phyloP scores from a whole-genome alignment of 1,140 invertebrate genomes.

The Drosophila kurseongensis region DNA sequence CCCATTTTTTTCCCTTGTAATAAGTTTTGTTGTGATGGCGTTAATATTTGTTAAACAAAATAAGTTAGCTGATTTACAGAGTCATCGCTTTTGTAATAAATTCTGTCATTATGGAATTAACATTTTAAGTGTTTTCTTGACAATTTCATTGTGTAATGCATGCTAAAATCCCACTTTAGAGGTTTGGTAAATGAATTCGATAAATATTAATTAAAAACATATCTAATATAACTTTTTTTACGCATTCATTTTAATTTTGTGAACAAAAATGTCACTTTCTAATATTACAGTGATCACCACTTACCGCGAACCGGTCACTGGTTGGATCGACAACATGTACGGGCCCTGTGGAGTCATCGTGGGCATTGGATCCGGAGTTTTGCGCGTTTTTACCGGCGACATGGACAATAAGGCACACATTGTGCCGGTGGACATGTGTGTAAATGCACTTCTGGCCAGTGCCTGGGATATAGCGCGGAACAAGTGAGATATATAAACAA shows the following conservation, averaged over 20 bases:
- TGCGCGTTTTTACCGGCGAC: constrained; percentile 89
- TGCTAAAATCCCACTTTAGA: background rate
- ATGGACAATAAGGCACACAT: constrained; percentile 89
- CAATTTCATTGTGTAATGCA: too few species aligned
- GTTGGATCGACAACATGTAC: constrained; percentile 97
- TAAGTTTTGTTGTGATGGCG: too few species aligned
- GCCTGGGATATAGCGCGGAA: constrained; percentile 89
- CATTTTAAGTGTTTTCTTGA: background rate
- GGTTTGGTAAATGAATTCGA: background rate
- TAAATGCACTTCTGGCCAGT: constrained; percentile 91
- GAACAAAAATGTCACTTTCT: too few species aligned
- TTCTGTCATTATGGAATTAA: background rate
- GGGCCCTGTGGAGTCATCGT: constrained; percentile 92
- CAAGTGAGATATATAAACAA: constrained; percentile 43
- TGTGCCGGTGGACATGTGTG: constrained; percentile 93
- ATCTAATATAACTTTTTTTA: too few species aligned
- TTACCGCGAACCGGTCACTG: constrained; percentile 90
- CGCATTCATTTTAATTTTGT: too few species aligned
- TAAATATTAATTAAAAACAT: background rate
- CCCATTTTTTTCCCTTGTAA: too few species aligned
- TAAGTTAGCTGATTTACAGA: background rate
- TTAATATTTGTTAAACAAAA: too few species aligned
- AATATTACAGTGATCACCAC: constrained; percentile 90
- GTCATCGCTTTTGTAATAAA: constrained; percentile 8
- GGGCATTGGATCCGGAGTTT: constrained; percentile 90